Base-by-base conservation (phyloP, 2,888 invertebrate genomes). In the Oithona nana region DNA sequence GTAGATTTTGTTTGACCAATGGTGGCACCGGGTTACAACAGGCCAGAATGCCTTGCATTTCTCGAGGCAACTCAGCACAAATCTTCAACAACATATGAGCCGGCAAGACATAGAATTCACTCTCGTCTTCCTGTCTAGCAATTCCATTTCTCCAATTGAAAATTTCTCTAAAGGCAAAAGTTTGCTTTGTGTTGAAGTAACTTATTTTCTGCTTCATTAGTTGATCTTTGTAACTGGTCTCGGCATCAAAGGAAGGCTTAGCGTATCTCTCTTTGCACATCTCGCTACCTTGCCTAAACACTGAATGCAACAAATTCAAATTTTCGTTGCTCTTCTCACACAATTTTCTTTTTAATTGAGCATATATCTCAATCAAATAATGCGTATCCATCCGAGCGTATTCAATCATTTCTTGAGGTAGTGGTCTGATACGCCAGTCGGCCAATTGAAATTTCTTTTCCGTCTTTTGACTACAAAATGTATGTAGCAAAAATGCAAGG, bases 381-480 rank as follows among this genome's bases (percentile, higher is more conserved):
- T 95, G 97, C 0, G 97, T 97, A 74, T 98, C 97, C 71, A 82
- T 82, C 20, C 94, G 79, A 0, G 97, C 97, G 74, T 98, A 98
- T 49, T 75, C 73, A 11, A 87, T 73, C 68, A 94, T 76, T 70
- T 87, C 84, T 3, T 79, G 77, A 0, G 92, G 87, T 52, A 97
- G 74, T 0, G 97, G 97, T 51, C 89, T 31, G 64, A 90, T 84
- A 66, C 94, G 81, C 94, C 94, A 95, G 74, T 95, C 94, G 0
- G 95, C 93, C 64, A 92, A 74, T 72, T 95, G 97, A 72, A 84
- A 89, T 65, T 84, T 82, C 73, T 98, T 98, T 71, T 97, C 84
- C 0, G 86, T 81, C 64, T 81, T 77, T 26, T 92, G 76, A 52
- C 80, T 73, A 71, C 93, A 90, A 72, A 86, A 93, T 60, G 78